Base-by-base conservation (phyloP, 2,888 invertebrate species). In the Siphlonurus alternatus region DNA sequence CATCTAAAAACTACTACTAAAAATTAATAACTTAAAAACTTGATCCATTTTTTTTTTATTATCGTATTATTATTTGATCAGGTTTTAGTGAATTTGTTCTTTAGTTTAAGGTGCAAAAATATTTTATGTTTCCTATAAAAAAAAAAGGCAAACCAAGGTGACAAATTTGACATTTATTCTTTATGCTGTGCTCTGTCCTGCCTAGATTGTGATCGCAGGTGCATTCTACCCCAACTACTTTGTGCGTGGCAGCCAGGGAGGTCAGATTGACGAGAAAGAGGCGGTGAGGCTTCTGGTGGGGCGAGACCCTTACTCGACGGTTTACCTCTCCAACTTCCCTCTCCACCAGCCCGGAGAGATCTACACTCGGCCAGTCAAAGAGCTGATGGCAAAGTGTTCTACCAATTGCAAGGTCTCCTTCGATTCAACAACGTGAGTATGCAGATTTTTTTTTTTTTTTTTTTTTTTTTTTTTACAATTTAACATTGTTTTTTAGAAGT, bases 191-290 rank as follows among this genome's bases (percentile, higher is more conserved):
- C n/a, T n/a, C n/a, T n/a, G n/a, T n/a, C n/a, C n/a, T n/a, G n/a
- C n/a, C n/a, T 73, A 88, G 87, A 74, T 90, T 53, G 80, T 87
- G n/a, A 77, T 91, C 51, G 86, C 88, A 65, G 93, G 90, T 1
- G 94, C 95, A 1, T 94, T 94, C 75, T 97, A 94, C 77, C 97
- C 97, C 0, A 87, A 95, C 75, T 96, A 89, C 75, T 96, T 91
- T 76, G 75, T 85, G 22, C 80, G 83, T 38, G 71, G 76, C 7
- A 72, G 77, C 22, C 72, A 73, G 38, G 78, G 80, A 1, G 80
- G 81, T 62, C 79, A 81, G 64, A 75, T 79, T 0, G 80, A 84
- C 66, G 88, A 90, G 72, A 77, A 82, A 0, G 81, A 83, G 24
- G 83, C 88, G 0, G 81, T 85, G 2, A 85, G 83, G 68, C 72